These are phyloP conservation scores for Nannospalax galili DNA, from an alignment of 2,113 vertebrate genomes.

Conservation along the genomic window DNA sequence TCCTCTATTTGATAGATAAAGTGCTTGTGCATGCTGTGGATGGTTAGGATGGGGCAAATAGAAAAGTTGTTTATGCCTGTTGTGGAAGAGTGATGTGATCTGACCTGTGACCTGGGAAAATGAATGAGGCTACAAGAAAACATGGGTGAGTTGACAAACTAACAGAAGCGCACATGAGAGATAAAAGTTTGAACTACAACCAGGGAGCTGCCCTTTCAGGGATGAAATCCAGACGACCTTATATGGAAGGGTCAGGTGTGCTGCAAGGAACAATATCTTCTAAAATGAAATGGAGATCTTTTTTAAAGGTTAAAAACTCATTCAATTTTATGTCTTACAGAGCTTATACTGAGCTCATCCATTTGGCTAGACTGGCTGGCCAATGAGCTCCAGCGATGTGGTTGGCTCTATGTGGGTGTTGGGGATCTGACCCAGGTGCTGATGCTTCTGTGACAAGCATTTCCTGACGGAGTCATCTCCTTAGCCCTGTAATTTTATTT, in stretches of 20 bases:
- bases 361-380: not conserved
- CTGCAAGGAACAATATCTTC: too few species aligned
- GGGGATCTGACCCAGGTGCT: too few species aligned
- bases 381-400: not conserved
- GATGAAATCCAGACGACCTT: not conserved
- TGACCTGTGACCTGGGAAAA: not conserved
- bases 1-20: not conserved
- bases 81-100: not conserved
- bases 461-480: not conserved
- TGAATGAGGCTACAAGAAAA: not conserved
- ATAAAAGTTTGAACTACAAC: not conserved
- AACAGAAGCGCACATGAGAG: not conserved
- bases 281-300: too few species aligned
- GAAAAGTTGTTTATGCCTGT: not conserved
- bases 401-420: not conserved
- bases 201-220: not conserved
- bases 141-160: not conserved
- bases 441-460: not conserved
- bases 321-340: too few species aligned
- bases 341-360: too few species aligned
- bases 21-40: not conserved
- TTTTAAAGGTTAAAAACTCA: too few species aligned
- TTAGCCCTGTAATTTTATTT: not conserved
- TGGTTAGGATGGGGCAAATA: not conserved
- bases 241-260: not conserved